phyloP scores from a whole-genome alignment of 2,888 invertebrate species.

The Orchestes rusci region DNA sequence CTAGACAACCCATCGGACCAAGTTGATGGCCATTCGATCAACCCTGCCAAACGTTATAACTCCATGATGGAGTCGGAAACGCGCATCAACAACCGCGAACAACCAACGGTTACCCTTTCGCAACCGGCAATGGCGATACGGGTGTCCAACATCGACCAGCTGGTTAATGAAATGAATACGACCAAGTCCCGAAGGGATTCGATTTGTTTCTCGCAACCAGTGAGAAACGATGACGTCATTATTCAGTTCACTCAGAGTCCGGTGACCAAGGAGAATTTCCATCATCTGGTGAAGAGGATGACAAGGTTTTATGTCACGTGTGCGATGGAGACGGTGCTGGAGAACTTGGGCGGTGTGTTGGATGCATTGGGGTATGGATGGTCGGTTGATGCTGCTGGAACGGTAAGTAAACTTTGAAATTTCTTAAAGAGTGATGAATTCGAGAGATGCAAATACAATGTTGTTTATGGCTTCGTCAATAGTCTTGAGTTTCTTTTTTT shows the following conservation, averaged over 20 bases:
- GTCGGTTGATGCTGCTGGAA: conserved; percentile 54
- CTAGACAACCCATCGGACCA: conserved; percentile 13
- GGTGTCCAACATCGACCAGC: conserved; percentile 26
- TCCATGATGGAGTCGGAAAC: conserved; percentile 44
- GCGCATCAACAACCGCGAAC: conserved; percentile 35
- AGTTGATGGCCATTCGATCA: conserved; percentile 14
- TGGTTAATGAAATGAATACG: conserved; percentile 28
- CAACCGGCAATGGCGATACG: conserved; percentile 32
- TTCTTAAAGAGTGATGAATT: not conserved
- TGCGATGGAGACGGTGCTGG: conserved; percentile 58
- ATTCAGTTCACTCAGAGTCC: conserved; percentile 51
- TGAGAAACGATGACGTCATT: conserved; percentile 72
- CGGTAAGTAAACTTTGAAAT: conserved; percentile 49
- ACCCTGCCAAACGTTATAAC: conserved; percentile 31
- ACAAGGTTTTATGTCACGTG: conserved; percentile 84
- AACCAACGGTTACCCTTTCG: conserved; percentile 36
- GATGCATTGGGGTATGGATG: conserved; percentile 59
- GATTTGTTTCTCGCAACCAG: conserved; percentile 81
- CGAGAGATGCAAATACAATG: no score
- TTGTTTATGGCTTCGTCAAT: no score
- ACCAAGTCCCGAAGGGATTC: conserved; percentile 35
- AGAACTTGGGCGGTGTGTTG: conserved; percentile 55
- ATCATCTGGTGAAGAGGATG: conserved; percentile 81
- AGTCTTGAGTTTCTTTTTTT: no score
- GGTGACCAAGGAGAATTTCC: conserved; percentile 53